phyloP scores from a whole-genome alignment of 2,888 invertebrate genomes.

The Drosophila meridionalis region DNA sequence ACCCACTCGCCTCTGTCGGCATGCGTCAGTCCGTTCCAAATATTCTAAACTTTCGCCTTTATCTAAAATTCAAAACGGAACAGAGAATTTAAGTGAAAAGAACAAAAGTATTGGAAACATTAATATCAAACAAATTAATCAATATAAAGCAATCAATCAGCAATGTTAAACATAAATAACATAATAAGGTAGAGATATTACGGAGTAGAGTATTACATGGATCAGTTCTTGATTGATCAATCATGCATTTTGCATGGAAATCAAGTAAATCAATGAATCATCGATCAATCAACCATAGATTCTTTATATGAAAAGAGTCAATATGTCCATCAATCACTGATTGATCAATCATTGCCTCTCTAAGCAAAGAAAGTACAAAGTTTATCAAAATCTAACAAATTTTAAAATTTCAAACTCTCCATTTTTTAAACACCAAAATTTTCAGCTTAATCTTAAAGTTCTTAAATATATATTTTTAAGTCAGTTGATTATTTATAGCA shows the following conservation, averaged over 20 bases:
- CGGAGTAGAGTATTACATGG: not conserved
- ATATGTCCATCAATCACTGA: no score
- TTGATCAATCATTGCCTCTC: not conserved
- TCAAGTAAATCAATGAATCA: not conserved
- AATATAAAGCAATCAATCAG: not conserved
- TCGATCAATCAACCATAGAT: not conserved
- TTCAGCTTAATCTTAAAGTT: not conserved
- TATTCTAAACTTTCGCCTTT: not conserved
- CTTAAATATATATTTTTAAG: not conserved
- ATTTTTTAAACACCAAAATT: not conserved
- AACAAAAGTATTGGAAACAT: not conserved
- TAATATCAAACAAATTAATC: not conserved
- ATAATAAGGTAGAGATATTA: not conserved
- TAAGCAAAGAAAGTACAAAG: not conserved
- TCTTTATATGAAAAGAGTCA: no score
- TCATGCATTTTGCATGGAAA: not conserved
- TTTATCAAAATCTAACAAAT: not conserved
- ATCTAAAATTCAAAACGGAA: not conserved
- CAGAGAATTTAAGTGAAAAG: not conserved
- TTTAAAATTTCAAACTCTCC: not conserved
- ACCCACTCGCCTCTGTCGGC: not conserved
- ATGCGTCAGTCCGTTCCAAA: slow-evolving; percentile 13
- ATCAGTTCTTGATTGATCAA: slow-evolving; percentile 6
- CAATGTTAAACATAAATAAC: no score
- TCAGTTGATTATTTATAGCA: slow-evolving; percentile 1